Base-by-base conservation (phyloP, 2,888 invertebrate species). In the Peribatodes rhomboidaria region DNA sequence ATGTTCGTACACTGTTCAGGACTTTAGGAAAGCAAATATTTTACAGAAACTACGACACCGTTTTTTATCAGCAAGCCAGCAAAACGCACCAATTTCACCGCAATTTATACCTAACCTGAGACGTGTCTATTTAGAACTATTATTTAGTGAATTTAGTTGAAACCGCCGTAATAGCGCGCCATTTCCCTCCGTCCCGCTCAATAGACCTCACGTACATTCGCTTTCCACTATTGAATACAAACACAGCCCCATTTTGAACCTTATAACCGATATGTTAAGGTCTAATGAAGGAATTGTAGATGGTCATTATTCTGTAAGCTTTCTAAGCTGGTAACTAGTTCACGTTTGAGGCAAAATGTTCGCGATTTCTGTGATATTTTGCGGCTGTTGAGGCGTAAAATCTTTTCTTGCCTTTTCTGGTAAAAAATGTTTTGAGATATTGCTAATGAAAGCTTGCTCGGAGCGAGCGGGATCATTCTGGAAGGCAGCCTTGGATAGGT, bases 121-220 rank as follows among this genome's bases (percentile, higher is more conserved):
- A 60, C 70, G 70, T 69, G 67, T 68, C 67, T 69, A 70, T 71
- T 73, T 71, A 68, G 71, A 58, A 60, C 65, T 71, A 69, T 71
- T 71, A 73, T 70, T 69, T 70, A 68, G 74, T 73, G 70, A 72
- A 65, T 70, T 74, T 74, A 68, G 69, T 69, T 68, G 75, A 75
- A 79, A 76, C 77, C 75, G 57, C 69, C 68, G 70, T 65, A 80
- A 81, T 79, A 72, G 79, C 72, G 61, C n/a, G 71, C 80, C 73
- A 80, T 81, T 81, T 79, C 74, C 78, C 67, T 70, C 54, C 68
- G 65, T 54, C 62, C 50, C 55, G 50, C 65, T 71, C 70, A 75
- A 76, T 69, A 69, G 68, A 54, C 49, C 76, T 70, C 79, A 77
- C 80, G 76, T 77, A 71, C 68, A 61, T 68, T 64, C 56, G 39